Evolutionary conservation across 2,113 vertebrate species (phyloP), one percentile per base, ranked within the genome.

Genomic region (Pachypanchax playfairii): DNA sequence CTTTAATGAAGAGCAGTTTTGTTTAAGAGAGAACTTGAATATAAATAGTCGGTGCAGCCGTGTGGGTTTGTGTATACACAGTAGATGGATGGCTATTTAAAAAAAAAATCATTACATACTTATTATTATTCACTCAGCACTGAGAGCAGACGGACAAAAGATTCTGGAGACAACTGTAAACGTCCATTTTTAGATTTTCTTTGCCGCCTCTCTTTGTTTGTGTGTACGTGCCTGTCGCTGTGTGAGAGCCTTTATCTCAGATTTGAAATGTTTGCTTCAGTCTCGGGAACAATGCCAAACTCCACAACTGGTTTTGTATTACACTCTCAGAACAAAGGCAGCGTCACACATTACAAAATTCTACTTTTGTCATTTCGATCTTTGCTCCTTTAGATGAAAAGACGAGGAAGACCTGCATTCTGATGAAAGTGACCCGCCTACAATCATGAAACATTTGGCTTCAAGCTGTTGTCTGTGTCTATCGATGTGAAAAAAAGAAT

Each of bases 1-100:
- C 63, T 83, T 80, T 75, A 85, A 80, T 83, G 86, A 87, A 80
- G 64, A 83, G 70, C 59, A 56, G 73, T 83, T 79, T 85, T 84
- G 70, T 81, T 84, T 82, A 79, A 82, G 48, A 75, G 63, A 79
- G 78, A 76, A 64, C n/a, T 54, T 20, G 75, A 75, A 75, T 77
- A 67, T 73, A 81, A 82, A 77, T 65, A 22, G 44, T 43, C 31
- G 38, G 49, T 7, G 0, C 22, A 12, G 41, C 46, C 42, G 18
- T 61, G 61, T 62, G 44, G 48, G 29, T 67, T 11, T 65, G 51
- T 22, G 21, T n/a, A 8, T 43, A 28, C 47, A 13, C 20, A 59
- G 28, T 20, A 8, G 33, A 11, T 43, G 29, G 22, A 51, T 35
- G 36, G 38, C 54, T 58, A 20, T 51, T 72, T 75, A 24, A 57